These are phyloP conservation scores for Alethe castanea DNA, from an alignment of 2,113 vertebrate genomes.

Conservation along the genomic window DNA sequence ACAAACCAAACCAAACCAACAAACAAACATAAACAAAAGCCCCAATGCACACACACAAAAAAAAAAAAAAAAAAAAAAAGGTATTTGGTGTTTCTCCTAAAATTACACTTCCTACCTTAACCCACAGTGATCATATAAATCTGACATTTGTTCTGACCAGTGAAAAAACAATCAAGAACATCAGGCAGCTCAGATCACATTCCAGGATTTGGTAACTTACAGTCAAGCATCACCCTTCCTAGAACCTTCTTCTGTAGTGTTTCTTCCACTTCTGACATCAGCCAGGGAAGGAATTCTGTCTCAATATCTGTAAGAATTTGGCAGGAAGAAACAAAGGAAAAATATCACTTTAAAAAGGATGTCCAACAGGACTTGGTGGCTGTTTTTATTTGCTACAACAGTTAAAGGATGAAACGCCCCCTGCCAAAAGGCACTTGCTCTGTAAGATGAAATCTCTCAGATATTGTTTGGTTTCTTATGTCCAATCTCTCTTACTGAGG, in stretches of 20 bases:
- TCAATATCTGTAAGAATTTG: slow-evolving; percentile 82
- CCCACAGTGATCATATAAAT: neutral
- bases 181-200: neutral
- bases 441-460: neutral
- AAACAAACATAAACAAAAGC: neutral
- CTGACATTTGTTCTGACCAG: neutral
- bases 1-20: neutral
- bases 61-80: neutral
- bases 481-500: neutral
- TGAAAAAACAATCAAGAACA: neutral
- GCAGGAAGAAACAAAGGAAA: neutral
- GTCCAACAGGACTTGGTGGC: neutral
- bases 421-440: neutral
- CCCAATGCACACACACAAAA: neutral
- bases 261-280: slow-evolving; percentile 81
- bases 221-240: slow-evolving; percentile 82
- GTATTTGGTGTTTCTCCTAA: neutral
- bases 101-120: neutral
- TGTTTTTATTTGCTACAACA: neutral
- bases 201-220: slow-evolving; percentile 74
- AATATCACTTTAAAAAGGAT: neutral
- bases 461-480: neutral
- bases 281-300: slow-evolving; percentile 84
- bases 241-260: slow-evolving; percentile 73
- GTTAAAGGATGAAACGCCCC: neutral